phyloP scores from a whole-genome alignment of 2,888 invertebrate species.

The Osmoderma eremita region DNA sequence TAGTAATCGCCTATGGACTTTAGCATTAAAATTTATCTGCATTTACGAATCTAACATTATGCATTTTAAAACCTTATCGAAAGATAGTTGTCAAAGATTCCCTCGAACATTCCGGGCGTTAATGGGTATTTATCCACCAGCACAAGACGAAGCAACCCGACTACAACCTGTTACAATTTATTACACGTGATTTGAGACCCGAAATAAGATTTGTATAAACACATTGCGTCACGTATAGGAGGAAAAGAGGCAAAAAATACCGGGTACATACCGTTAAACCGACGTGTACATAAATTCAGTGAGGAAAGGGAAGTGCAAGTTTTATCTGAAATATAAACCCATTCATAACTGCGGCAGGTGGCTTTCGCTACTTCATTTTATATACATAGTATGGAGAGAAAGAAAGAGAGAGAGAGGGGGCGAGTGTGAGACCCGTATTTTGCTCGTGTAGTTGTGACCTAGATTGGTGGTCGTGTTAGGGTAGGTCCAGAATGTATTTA shows the following conservation, averaged over 20 bases:
- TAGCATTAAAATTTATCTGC: no score
- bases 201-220: conserved; percentile 35
- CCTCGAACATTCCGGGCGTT: no score
- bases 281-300: conserved; percentile 46
- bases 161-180: conserved; percentile 31
- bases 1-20: no score
- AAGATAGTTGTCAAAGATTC: no score
- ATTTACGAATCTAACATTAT: no score
- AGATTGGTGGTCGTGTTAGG: conserved; percentile 49
- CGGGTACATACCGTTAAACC: conserved; percentile 3
- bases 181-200: conserved; percentile 36
- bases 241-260: conserved; percentile 40
- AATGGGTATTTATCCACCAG: no score
- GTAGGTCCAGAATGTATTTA: conserved; percentile 50
- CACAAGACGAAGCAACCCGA: neutral
- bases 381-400: conserved; percentile 40
- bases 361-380: conserved; percentile 51
- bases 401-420: no score
- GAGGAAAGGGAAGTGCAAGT: conserved; percentile 46
- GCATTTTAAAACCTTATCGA: no score
- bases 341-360: conserved; percentile 53
- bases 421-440: conserved; percentile 35
- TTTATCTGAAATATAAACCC: conserved; percentile 51
- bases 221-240: conserved; percentile 16
- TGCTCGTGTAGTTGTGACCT: conserved; percentile 50